phyloP scores from a whole-genome alignment of 2,797 vertebrate genomes.

The Labroides dimidiatus region DNA sequence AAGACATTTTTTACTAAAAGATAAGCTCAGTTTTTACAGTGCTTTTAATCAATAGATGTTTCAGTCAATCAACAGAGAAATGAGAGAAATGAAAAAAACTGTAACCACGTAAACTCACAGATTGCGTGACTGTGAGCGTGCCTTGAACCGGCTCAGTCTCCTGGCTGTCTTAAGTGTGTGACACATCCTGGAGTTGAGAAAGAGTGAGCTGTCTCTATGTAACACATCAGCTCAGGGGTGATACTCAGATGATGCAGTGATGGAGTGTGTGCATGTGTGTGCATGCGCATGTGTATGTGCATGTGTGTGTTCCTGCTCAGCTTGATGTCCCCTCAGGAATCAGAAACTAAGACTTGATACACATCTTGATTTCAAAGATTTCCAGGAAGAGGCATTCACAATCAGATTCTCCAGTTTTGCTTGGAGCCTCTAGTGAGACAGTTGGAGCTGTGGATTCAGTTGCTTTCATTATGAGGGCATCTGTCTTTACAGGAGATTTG shows the following conservation, averaged over 20 bases:
- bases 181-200: conserved; percentile 45
- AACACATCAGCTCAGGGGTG: conserved; percentile 31
- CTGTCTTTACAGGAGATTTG: conserved; percentile 13
- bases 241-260: conserved; percentile 20
- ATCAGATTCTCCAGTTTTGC: conserved; percentile 30
- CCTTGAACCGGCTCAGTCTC: background rate
- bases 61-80: background rate
- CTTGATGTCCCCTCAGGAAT: conserved; percentile 7
- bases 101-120: background rate
- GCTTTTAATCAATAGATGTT: background rate
- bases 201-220: conserved; percentile 29
- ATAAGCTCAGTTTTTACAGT: too few species aligned
- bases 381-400: conserved; percentile 1
- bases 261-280: background rate
- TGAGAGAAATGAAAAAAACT: background rate
- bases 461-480: conserved; percentile 29
- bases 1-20: too few species aligned
- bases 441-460: conserved; percentile 14
- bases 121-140: conserved; percentile 2
- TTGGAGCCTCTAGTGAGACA: conserved; percentile 4
- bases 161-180: conserved; percentile 20
- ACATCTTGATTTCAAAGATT: conserved; percentile 23
- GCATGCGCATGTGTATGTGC: background rate
- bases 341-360: conserved; percentile 11
- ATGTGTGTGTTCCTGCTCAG: background rate